Percentiles rank a stretch among this genome's conserved stretches.
Evolutionary conservation across 2,797 vertebrate genomes (phyloP).

Genomic region (Hypotaenidia philippensis): DNA sequence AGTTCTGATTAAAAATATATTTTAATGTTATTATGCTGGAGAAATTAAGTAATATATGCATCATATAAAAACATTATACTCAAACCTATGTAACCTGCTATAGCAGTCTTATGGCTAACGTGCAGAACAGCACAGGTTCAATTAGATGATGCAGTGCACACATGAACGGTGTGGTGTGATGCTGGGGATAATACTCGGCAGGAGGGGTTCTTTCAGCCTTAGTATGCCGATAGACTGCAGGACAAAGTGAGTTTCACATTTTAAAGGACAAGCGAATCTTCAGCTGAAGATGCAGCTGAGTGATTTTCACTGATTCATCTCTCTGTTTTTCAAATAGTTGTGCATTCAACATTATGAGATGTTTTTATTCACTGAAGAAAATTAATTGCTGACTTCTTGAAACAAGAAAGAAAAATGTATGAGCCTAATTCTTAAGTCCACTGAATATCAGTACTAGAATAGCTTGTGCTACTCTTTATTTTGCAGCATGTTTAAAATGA

Average conservation of each 20-base stretch:
- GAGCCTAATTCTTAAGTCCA: conserved; percentile 55
- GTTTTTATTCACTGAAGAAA: conserved; percentile 65
- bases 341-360: conserved; percentile 64
- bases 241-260: conserved; percentile 57
- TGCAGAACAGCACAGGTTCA: conserved; percentile 44
- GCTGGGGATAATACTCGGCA: conserved; percentile 25
- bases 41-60: conserved; percentile 79
- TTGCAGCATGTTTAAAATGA: conserved; percentile 43
- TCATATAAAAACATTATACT: conserved; percentile 76
- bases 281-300: conserved; percentile 27
- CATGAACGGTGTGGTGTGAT: conserved; percentile 33
- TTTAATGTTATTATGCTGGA: conserved; percentile 81
- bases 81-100: conserved; percentile 74
- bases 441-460: conserved; percentile 45
- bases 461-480: conserved; percentile 59
- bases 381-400: conserved; percentile 70
- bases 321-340: conserved; percentile 71
- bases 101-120: conserved; percentile 57
- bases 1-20: conserved; percentile 82
- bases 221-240: background rate
- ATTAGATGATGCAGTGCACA: conserved; percentile 48
- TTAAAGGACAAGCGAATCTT: conserved; percentile 54
- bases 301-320: conserved; percentile 65
- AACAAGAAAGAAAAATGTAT: conserved; percentile 69
- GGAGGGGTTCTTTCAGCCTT: background rate